These are phyloP conservation scores for Capitulum mitella DNA, from an alignment of 2,888 invertebrate species.

Conservation along the genomic window DNA sequence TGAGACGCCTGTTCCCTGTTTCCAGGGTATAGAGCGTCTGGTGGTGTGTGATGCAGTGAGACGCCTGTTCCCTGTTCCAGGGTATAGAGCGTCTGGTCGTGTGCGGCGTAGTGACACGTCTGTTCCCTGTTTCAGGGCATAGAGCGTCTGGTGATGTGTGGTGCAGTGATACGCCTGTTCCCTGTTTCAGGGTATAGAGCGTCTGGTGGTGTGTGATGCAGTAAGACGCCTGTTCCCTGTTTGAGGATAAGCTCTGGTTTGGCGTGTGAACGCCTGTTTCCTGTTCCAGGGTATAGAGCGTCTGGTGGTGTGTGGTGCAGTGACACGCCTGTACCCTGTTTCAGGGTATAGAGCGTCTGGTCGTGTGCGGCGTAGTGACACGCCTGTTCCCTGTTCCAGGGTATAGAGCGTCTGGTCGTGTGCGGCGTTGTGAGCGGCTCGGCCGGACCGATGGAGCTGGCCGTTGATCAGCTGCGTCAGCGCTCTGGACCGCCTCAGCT, in stretches of 20 bases:
- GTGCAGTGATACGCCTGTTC: too few relatives aligned
- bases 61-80: too few relatives aligned
- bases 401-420: slow-evolving; percentile 53
- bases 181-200: not conserved
- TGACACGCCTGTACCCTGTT: not conserved
- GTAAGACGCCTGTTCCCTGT: not conserved
- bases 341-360: not conserved
- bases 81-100: too few relatives aligned
- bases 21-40: too few relatives aligned
- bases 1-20: too few relatives aligned
- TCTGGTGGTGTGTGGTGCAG: not conserved
- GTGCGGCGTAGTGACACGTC: too few relatives aligned
- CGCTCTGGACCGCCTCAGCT: not conserved
- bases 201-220: not conserved
- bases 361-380: not conserved
- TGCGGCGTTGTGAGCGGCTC: slow-evolving; percentile 47
- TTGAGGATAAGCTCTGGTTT: too few relatives aligned
- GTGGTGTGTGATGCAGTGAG: too few relatives aligned
- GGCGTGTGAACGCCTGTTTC: too few relatives aligned
- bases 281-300: not conserved
- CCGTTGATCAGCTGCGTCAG: not conserved
- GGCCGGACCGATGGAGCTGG: not conserved
- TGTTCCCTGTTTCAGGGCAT: too few relatives aligned
- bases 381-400: not conserved
- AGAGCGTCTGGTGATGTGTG: too few relatives aligned